These are phyloP conservation scores for Pangasius sanitwongsei DNA, from an alignment of 2,797 vertebrate species.

Conservation along the genomic window DNA sequence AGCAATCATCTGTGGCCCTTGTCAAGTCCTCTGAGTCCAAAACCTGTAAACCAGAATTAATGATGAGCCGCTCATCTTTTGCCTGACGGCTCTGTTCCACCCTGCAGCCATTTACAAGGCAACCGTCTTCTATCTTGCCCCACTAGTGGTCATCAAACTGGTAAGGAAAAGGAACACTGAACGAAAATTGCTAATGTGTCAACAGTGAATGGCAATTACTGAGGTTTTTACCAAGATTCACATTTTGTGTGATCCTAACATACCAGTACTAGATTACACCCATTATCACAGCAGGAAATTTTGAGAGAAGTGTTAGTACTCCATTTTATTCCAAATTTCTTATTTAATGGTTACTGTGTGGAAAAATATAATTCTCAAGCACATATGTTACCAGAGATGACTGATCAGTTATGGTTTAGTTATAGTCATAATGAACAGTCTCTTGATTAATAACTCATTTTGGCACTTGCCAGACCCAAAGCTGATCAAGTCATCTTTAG, in stretches of 20 bases:
- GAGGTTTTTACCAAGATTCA: conserved; percentile 19
- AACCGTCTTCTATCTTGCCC: conserved; percentile 47
- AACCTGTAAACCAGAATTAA: conserved; percentile 65
- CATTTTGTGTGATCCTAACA: conserved; percentile 13
- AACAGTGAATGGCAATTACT: conserved; percentile 13
- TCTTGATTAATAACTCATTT: conserved; percentile 55
- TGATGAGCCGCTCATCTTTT: conserved; percentile 67
- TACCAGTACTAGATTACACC: neutral
- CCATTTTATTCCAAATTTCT: conserved; percentile 20
- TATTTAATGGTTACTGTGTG: conserved; percentile 14
- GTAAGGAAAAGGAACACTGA: conserved; percentile 25
- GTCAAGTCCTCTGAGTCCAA: conserved; percentile 31
- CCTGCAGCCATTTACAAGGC: conserved; percentile 66
- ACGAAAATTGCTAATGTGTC: neutral
- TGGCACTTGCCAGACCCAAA: conserved; percentile 42
- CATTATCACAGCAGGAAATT: neutral
- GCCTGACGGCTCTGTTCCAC: conserved; percentile 60
- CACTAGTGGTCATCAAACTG: conserved; percentile 64
- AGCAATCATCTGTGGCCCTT: conserved; percentile 9
- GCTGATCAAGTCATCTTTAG: conserved; percentile 46
- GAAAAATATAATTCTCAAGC: neutral
- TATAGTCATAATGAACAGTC: conserved; percentile 29
- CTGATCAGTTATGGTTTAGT: conserved; percentile 24
- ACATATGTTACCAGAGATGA: conserved; percentile 20
- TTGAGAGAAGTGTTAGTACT: conserved; percentile 1